Evolutionary conservation across 1,140 invertebrate species (phyloP).

Genomic region (Aphaenogaster floridana): DNA sequence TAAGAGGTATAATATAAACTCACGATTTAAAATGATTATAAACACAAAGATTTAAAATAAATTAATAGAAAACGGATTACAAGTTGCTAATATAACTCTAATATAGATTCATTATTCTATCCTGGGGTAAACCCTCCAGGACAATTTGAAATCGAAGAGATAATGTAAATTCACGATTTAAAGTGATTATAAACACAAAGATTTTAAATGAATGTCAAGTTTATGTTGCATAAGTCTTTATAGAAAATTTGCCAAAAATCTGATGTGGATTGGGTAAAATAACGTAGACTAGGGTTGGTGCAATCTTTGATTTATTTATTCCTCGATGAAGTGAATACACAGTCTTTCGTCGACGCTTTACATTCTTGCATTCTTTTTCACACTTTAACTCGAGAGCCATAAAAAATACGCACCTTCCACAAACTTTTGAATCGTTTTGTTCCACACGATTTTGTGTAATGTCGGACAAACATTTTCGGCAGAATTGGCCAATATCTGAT

Average conservation of each 20-base stretch:
- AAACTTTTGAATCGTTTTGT: neutral
- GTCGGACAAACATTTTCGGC: neutral
- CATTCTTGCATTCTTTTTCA: neutral
- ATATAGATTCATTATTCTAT: constrained; percentile 9
- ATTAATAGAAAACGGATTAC: neutral
- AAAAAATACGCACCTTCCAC: neutral
- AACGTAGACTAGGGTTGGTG: neutral
- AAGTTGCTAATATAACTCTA: too few relatives aligned
- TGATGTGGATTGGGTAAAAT: too few relatives aligned
- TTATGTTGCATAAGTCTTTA: neutral
- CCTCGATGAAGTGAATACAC: neutral
- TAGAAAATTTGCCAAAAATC: neutral
- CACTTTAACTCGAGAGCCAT: neutral
- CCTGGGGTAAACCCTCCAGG: neutral
- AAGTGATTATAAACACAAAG: neutral
- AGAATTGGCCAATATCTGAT: constrained; percentile 38
- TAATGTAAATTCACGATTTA: neutral
- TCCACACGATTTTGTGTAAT: neutral
- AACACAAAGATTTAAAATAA: neutral
- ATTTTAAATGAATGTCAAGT: neutral
- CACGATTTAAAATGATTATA: neutral
- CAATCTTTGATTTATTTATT: neutral
- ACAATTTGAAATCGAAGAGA: neutral
- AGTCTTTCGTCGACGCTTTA: neutral
- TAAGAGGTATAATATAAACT: neutral